Percentiles rank a stretch among this genome's conserved stretches.
phyloP scores from a whole-genome alignment of 2,113 vertebrate species.

The Pterocles burchelli region DNA sequence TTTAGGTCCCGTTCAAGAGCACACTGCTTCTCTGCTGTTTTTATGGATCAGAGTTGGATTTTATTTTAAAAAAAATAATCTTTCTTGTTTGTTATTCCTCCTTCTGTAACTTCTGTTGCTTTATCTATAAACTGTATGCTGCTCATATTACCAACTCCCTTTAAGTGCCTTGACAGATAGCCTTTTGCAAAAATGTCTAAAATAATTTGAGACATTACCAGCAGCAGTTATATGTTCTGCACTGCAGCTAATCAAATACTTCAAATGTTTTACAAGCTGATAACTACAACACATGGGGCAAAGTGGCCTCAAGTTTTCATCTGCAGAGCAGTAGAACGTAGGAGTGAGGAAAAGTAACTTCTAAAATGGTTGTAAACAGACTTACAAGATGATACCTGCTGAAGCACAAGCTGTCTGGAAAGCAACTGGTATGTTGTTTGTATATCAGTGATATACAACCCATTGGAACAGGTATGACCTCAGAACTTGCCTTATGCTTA shows the following conservation, averaged over 20 bases:
- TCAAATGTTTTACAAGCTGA: background rate
- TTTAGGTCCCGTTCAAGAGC: background rate
- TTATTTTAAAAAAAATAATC: background rate
- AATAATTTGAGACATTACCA: background rate
- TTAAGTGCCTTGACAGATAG: background rate
- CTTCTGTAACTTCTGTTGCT: background rate
- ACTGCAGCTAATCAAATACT: background rate
- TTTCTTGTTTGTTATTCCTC: conserved; percentile 4
- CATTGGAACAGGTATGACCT: background rate
- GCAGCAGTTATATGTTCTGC: background rate
- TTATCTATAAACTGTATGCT: background rate
- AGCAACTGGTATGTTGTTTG: background rate
- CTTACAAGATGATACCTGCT: background rate
- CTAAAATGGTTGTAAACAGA: background rate
- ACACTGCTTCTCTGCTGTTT: background rate
- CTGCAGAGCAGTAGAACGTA: background rate
- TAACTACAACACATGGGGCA: background rate
- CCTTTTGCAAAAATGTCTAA: background rate
- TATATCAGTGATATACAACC: background rate
- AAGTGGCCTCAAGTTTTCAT: background rate
- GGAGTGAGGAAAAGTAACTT: background rate
- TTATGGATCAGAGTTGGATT: background rate
- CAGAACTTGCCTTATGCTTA: background rate
- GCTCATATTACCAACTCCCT: background rate
- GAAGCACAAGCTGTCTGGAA: background rate